phyloP scores from a whole-genome alignment of 2,113 vertebrate species.

The Tautogolabrus adspersus region DNA sequence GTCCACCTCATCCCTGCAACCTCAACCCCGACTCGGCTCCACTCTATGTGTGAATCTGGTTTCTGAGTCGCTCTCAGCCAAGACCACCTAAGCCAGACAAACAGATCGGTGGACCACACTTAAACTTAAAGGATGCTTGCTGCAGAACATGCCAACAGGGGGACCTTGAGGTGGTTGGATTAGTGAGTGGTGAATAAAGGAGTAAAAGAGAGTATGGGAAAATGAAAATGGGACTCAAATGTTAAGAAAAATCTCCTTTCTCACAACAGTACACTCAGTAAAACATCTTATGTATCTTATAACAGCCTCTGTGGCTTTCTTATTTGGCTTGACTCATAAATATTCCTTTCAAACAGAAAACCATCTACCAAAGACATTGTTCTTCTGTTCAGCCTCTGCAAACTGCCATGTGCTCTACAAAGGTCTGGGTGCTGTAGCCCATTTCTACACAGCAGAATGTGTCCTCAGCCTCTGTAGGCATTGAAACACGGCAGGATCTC shows the following conservation, averaged over 20 bases:
- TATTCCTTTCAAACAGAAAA: conserved; percentile 54
- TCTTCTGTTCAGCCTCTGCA: conserved; percentile 62
- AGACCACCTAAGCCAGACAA: conserved; percentile 58
- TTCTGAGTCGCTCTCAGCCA: conserved; percentile 48
- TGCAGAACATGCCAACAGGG: conserved; percentile 44
- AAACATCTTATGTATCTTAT: conserved; percentile 33
- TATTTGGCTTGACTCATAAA: conserved; percentile 66
- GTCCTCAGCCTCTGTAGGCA: conserved; percentile 53
- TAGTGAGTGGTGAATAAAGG: conserved; percentile 33
- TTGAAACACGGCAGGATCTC: conserved; percentile 49
- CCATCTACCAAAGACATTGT: conserved; percentile 48
- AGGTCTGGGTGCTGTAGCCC: conserved; percentile 54
- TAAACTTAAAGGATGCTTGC: conserved; percentile 45
- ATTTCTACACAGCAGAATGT: conserved; percentile 47
- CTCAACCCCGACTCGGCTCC: conserved; percentile 29
- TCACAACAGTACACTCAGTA: conserved; percentile 1
- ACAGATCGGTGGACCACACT: conserved; percentile 51
- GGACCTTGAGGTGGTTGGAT: conserved; percentile 44
- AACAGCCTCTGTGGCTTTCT: conserved; percentile 35
- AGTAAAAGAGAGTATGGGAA: conserved; percentile 31
- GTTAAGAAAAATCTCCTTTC: no score
- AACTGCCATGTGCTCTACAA: conserved; percentile 64
- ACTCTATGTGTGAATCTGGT: conserved; percentile 67
- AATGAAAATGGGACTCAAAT: conserved; percentile 21
- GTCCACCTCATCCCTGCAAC: conserved; percentile 32